Evolutionary conservation across 2,888 invertebrate genomes (phyloP), one percentile per base, ranked within the genome.

Genomic region (Cryptus armator): DNA sequence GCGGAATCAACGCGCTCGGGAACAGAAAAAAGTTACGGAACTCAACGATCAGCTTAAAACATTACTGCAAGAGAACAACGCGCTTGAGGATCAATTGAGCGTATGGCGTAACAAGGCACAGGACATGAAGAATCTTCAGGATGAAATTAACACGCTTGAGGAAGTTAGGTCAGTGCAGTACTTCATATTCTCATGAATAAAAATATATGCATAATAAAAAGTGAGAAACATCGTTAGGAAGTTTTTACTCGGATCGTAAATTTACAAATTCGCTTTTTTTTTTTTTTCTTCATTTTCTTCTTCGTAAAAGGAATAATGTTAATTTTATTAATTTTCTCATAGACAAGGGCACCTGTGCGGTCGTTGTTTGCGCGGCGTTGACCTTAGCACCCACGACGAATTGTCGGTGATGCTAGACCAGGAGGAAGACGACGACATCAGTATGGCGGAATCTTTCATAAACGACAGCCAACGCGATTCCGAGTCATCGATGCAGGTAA

Each of bases 341-440:
- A 97, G 97, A 91, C 97, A 97, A 95, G 97, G 97, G 12, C 97
- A 97, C 91, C 95, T 97, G 90, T 98, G 98, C 94, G 96, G 96
- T 89, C 96, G 97, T 90, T 98, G 98, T 93, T 95, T 97, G 75
- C 95, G 97, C 84, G 96, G 96, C 67, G 95, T 96, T 77, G 95
- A 96, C 81, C 94, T 94, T 68, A 93, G 90, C 76, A 93, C 94
- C 0, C 94, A 94, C 74, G 96, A 96, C 87, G 96, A 96, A 88
- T 95, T 96, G 92, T 95, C 96, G 3, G 96, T 96, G 29, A 95
- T 97, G 91, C 94, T 96, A 75, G 96, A 96, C 82, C 96, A 96
- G 43, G 97, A 97, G 88, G 96, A 96, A 84, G 97, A 97, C 88
- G 97, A 97, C 88, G 96, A 96, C 89, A 95, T 96, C 86, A 96